phyloP scores from a whole-genome alignment of 2,888 invertebrate species.

The Philereme vetulata region DNA sequence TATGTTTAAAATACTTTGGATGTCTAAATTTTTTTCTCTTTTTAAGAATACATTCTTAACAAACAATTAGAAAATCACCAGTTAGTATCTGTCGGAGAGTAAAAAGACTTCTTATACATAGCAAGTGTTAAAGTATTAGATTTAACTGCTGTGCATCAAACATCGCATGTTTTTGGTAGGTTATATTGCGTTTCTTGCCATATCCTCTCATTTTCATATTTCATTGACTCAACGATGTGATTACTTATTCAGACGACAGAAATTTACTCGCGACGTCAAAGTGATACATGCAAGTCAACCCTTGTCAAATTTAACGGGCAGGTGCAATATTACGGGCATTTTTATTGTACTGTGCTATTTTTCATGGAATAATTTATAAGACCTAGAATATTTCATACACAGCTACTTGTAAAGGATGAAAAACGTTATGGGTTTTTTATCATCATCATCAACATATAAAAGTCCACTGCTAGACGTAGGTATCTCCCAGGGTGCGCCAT shows the following conservation, averaged over 20 bases:
- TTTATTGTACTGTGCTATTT: conserved; percentile 41
- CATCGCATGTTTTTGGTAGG: background rate
- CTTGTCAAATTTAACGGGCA: conserved; percentile 70
- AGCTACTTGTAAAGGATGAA: background rate
- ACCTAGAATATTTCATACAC: conserved; percentile 5
- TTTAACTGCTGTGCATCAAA: background rate
- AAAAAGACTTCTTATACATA: too few relatives aligned
- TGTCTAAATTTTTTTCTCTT: too few relatives aligned
- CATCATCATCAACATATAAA: too few relatives aligned
- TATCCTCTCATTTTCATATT: conserved; percentile 1
- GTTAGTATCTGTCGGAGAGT: too few relatives aligned
- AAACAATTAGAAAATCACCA: too few relatives aligned
- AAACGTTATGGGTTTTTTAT: too few relatives aligned
- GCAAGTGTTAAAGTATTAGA: background rate
- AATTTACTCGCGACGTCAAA: conserved; percentile 75
- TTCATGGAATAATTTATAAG: conserved; percentile 33
- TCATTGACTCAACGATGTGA: conserved; percentile 56
- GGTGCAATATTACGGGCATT: conserved; percentile 73
- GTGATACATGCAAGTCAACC: conserved; percentile 79
- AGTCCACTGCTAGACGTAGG: too few relatives aligned
- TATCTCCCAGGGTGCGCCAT: too few relatives aligned
- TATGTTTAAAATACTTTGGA: too few relatives aligned
- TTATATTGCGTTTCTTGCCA: background rate
- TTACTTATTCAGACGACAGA: conserved; percentile 77
- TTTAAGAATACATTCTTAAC: too few relatives aligned